phyloP scores from a whole-genome alignment of 2,113 vertebrate species.

The Pteropus alecto region DNA sequence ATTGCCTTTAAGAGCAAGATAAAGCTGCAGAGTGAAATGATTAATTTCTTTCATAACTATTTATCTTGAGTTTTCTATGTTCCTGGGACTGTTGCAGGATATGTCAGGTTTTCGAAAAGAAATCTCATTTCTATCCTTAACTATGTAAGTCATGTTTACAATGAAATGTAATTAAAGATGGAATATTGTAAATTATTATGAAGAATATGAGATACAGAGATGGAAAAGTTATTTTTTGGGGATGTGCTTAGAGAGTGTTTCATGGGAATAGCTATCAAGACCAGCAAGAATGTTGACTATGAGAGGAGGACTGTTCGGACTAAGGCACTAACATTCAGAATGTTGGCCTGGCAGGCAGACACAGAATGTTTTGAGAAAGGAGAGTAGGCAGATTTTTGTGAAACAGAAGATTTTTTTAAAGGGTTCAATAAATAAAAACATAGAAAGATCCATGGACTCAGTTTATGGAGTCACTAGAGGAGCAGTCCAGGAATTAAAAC shows the following conservation, averaged over 20 bases:
- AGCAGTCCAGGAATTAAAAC: not conserved
- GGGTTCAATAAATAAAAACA: not conserved
- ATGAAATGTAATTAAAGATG: not conserved
- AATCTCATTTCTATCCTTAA: not conserved
- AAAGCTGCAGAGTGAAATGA: not conserved
- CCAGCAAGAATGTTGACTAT: not conserved
- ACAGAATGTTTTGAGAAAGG: not conserved
- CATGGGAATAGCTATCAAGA: not conserved
- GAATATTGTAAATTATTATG: not conserved
- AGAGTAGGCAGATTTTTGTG: not conserved
- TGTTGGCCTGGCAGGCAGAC: not conserved
- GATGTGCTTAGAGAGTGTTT: not conserved
- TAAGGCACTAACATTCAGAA: not conserved
- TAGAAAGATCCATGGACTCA: not conserved
- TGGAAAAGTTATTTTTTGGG: not conserved
- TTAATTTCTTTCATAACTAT: not conserved
- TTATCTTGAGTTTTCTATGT: not conserved
- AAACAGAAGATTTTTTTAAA: not conserved
- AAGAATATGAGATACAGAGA: not conserved
- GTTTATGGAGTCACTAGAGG: not conserved
- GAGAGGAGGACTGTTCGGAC: not conserved
- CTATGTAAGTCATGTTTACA: not conserved
- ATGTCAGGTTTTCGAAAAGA: not conserved
- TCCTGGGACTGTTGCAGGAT: not conserved
- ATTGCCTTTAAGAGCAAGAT: conserved; percentile 1